phyloP scores from a whole-genome alignment of 2,113 vertebrate genomes.

The Hippolais icterina region DNA sequence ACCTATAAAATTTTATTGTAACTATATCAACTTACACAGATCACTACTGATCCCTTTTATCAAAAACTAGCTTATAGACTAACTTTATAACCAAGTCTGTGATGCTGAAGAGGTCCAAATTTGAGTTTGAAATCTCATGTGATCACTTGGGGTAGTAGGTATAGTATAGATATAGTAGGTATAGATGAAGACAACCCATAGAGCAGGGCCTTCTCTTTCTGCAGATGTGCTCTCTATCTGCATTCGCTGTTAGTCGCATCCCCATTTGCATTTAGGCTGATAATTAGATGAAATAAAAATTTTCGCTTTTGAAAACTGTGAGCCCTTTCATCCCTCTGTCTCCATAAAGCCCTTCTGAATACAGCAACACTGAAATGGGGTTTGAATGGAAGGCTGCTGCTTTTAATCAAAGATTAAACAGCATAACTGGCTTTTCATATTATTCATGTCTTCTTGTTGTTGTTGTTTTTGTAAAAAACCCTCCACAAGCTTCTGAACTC shows the following conservation, averaged over 20 bases:
- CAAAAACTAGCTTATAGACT: not conserved
- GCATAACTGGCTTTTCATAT: not conserved
- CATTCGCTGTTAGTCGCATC: not conserved
- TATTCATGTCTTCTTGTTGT: not conserved
- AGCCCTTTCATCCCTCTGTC: not conserved
- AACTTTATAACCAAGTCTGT: not conserved
- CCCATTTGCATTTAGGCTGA: fast-evolving
- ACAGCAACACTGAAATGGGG: not conserved
- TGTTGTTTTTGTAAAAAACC: not conserved
- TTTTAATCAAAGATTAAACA: not conserved
- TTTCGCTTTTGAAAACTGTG: not conserved
- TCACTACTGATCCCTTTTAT: not conserved
- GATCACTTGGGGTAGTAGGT: not conserved
- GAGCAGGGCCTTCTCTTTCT: not conserved
- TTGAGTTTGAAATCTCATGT: not conserved
- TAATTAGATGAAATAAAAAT: not conserved
- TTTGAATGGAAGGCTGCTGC: not conserved
- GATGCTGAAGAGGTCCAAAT: not conserved
- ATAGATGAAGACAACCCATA: not conserved
- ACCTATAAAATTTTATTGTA: not conserved
- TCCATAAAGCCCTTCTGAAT: not conserved
- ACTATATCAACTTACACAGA: not conserved
- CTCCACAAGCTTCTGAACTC: not conserved
- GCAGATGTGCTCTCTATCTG: not conserved
- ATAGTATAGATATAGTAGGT: too few relatives aligned